Conservation (phyloP, 2,888 invertebrate genomes). For the Scaptomyza tumidula region DNA sequence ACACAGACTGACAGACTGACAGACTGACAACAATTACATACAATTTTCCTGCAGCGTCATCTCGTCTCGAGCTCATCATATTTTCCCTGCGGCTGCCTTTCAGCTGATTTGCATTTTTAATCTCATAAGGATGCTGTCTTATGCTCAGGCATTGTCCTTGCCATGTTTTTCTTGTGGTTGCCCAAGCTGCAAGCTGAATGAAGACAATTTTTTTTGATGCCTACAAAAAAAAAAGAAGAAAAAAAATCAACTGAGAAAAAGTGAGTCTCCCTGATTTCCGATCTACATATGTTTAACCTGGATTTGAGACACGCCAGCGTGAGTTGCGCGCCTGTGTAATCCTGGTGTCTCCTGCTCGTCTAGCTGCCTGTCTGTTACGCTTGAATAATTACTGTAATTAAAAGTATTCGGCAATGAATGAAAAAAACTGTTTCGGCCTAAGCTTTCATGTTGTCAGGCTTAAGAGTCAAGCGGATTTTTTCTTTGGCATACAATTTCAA, state of each 20-base stretch:
- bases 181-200: slow-evolving; percentile 61
- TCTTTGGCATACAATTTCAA: slow-evolving; percentile 6
- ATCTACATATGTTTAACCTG: slow-evolving; percentile 76
- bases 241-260: slow-evolving; percentile 33
- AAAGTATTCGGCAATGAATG: slow-evolving; percentile 55
- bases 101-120: slow-evolving; percentile 83
- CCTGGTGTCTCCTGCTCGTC: slow-evolving; percentile 25
- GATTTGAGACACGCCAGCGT: slow-evolving; percentile 71
- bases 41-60: slow-evolving; percentile 69
- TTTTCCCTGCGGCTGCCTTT: slow-evolving; percentile 62
- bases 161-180: slow-evolving; percentile 58
- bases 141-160: slow-evolving; percentile 67
- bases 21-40: slow-evolving; percentile 69
- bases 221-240: slow-evolving; percentile 17
- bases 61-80: slow-evolving; percentile 53
- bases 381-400: slow-evolving; percentile 77
- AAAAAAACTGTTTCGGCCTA: slow-evolving; percentile 38
- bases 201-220: slow-evolving; percentile 26
- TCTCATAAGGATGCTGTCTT: slow-evolving; percentile 80
- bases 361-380: slow-evolving; percentile 52
- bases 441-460: slow-evolving; percentile 58
- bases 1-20: slow-evolving; percentile 5
- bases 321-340: slow-evolving; percentile 32
- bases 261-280: slow-evolving; percentile 29
- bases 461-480: slow-evolving; percentile 61